Evolutionary conservation across 53 echinoderm and acorn worm species (phyloP).

Genomic region (Paracentrotus lividus): DNA sequence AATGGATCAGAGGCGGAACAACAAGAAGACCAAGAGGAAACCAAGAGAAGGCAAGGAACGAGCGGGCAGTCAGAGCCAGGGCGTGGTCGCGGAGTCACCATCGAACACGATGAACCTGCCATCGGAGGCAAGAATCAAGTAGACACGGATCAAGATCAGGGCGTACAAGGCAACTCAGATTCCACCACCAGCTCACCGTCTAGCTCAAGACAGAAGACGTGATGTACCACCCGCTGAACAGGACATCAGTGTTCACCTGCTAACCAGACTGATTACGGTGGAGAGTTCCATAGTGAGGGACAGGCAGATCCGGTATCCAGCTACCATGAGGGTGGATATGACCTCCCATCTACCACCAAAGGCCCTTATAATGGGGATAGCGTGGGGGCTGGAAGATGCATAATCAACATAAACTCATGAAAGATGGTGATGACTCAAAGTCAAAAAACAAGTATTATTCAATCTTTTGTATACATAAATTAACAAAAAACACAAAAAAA

Average conservation of each 20-base stretch:
- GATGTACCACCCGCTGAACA: constrained; percentile 30
- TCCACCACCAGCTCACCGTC: constrained; percentile 49
- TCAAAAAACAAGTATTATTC: constrained; percentile 58
- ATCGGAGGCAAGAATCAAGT: constrained; percentile 64
- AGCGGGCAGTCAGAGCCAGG: constrained; percentile 57
- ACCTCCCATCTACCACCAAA: constrained; percentile 73
- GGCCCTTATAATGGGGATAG: constrained; percentile 82
- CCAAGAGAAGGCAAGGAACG: constrained; percentile 53
- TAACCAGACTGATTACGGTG: not conserved
- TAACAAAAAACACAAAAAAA: constrained; percentile 26
- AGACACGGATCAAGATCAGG: constrained; percentile 42
- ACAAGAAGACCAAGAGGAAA: constrained; percentile 70
- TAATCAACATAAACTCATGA: constrained; percentile 40
- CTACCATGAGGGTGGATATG: constrained; percentile 88
- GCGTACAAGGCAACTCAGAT: constrained; percentile 28
- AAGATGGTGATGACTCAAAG: constrained; percentile 54
- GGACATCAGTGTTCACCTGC: constrained; percentile 63
- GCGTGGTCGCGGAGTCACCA: constrained; percentile 91
- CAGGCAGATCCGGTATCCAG: constrained; percentile 68
- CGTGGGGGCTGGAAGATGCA: constrained; percentile 55
- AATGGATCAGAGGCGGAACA: constrained; percentile 24
- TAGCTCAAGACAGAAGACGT: constrained; percentile 52
- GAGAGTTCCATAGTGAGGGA: constrained; percentile 53
- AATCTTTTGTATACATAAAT: constrained; percentile 57
- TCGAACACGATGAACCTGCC: constrained; percentile 81